Evolutionary conservation across 2,797 vertebrate species (phyloP).

Genomic region (Chaenodraco wilsoni): DNA sequence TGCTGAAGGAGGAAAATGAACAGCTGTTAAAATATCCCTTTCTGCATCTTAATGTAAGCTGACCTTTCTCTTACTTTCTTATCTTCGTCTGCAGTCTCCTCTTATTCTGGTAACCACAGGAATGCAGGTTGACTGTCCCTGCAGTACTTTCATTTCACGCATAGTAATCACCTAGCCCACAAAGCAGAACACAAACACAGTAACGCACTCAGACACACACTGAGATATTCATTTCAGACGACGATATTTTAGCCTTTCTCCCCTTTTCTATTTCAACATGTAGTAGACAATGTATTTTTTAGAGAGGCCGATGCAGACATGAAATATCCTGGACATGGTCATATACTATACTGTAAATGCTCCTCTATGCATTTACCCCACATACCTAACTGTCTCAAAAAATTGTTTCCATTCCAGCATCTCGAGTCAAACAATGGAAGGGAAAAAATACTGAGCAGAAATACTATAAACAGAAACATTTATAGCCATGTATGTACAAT

Average conservation of each 20-base stretch:
- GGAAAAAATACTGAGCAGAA: constrained; percentile 32
- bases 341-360: too few relatives aligned
- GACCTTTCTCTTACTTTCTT: background rate
- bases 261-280: constrained; percentile 11
- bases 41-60: background rate
- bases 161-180: constrained; percentile 54
- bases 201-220: constrained; percentile 3
- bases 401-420: constrained; percentile 36
- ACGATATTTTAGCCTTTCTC: background rate
- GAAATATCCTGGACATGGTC: background rate
- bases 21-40: constrained; percentile 33
- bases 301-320: constrained; percentile 8
- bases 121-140: constrained; percentile 54
- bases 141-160: constrained; percentile 39
- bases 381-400: constrained; percentile 9
- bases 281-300: background rate
- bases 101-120: constrained; percentile 46
- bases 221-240: constrained; percentile 26
- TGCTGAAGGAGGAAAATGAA: background rate
- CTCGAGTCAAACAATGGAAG: constrained; percentile 19
- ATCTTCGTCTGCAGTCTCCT: constrained; percentile 8
- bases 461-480: constrained; percentile 36
- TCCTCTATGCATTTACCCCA: too few relatives aligned
- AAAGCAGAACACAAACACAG: constrained; percentile 34
- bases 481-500: constrained; percentile 11